These are phyloP conservation scores for Anthonomus grandis DNA, from an alignment of 1,140 invertebrate genomes.

Conservation along the genomic window DNA sequence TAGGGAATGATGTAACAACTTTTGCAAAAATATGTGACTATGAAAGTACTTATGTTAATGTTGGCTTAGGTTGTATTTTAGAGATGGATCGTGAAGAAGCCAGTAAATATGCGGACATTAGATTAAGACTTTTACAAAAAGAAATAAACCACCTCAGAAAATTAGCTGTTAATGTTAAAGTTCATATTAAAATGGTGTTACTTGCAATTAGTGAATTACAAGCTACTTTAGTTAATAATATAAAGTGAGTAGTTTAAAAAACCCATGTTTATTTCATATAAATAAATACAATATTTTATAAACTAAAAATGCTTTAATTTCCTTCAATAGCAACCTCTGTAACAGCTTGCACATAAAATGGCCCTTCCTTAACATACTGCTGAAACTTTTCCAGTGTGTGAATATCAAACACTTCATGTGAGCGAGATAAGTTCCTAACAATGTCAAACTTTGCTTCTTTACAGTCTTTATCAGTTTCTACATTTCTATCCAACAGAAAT, in stretches of 20 bases:
- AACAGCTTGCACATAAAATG: constrained; percentile 63
- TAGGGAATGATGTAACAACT: constrained; percentile 33
- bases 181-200: constrained; percentile 45
- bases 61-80: constrained; percentile 41
- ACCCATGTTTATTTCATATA: no score
- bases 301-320: no score
- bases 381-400: constrained; percentile 58
- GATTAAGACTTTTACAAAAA: constrained; percentile 39
- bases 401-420: constrained; percentile 63
- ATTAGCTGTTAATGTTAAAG: constrained; percentile 44
- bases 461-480: constrained; percentile 66
- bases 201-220: constrained; percentile 45
- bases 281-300: no score
- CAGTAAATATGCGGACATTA: constrained; percentile 44
- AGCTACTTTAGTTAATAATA: constrained; percentile 11
- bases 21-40: constrained; percentile 36
- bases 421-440: constrained; percentile 61
- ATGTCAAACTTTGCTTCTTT: constrained; percentile 73
- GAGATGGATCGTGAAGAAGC: constrained; percentile 44
- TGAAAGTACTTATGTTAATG: constrained; percentile 37
- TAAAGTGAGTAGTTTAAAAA: no score
- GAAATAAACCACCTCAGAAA: constrained; percentile 44
- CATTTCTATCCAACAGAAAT: constrained; percentile 68
- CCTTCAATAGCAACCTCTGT: constrained; percentile 69
- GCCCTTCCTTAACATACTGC: constrained; percentile 67